Base-by-base conservation (phyloP, 2,888 invertebrate genomes). In the Cerceris ruficornis region DNA sequence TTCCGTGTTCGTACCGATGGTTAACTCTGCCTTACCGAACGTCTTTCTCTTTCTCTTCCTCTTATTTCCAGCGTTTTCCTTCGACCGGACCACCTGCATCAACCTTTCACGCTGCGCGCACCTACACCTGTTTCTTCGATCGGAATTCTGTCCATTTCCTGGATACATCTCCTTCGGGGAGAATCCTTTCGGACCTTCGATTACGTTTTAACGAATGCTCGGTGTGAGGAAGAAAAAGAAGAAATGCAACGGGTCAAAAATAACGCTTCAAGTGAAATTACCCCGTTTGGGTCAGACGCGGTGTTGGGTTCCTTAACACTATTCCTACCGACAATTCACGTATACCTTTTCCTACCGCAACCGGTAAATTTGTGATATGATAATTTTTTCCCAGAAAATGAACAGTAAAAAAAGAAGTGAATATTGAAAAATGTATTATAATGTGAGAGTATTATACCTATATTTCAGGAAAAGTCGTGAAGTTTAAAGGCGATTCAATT, bases 1-100 rank as follows among this genome's bases (percentile, higher is more conserved):
- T 68, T 69, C 67, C 42, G 73, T 74, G 82, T 64, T 62, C 72
- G 61, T 75, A 80, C 50, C 60, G 8, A 61, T 66, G 66, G 39
- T 65, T 64, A 65, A 83, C 81, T 79, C 57, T 75, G 73, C 58
- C 62, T 77, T 80, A 75, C 80, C 54, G 43, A n/a, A 50, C 58
- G 54, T 42, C 50, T 28, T 14, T 43, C 17, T 55, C 41, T 55
- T 39, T 14, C 14, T 41, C 39, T 46, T 7, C 17, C 15, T 7
- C n/a, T 59, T 14, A 7, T n/a, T 14, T 7, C 41, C 58, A 54
- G 59, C 17, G 11, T 62, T 57, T 73, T 50, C 62, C 54, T 43
- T 55, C 57, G 5, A 14, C 13, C 42, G 57, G 59, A 67, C n/a
- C 57, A 42, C 6, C 42, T 42, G 7, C 11, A 11, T 8, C 39